phyloP scores from a whole-genome alignment of 2,888 invertebrate species.

The Mayetiola destructor region DNA sequence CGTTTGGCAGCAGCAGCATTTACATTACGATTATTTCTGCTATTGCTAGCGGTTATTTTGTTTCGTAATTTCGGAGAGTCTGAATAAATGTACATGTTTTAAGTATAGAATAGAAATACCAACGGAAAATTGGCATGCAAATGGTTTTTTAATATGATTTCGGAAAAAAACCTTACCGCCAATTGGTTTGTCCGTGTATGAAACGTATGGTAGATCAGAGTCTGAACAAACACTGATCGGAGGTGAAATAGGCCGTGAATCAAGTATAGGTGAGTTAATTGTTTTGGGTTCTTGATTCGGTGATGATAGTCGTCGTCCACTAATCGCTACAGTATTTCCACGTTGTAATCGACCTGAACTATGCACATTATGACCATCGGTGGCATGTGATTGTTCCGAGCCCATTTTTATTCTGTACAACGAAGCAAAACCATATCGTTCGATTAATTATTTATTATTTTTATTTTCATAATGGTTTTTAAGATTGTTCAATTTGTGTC shows the following conservation, averaged over 20 bases:
- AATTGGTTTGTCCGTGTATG: conserved; percentile 79
- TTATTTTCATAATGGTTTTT: too few species aligned
- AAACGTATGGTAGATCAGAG: conserved; percentile 79
- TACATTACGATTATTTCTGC: conserved; percentile 9
- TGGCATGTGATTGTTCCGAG: conserved; percentile 38
- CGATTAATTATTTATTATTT: neutral
- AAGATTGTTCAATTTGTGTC: too few species aligned
- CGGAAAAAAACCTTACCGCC: conserved; percentile 42
- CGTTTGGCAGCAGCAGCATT: neutral
- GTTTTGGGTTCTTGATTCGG: conserved; percentile 25
- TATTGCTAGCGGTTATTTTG: conserved; percentile 29
- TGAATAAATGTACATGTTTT: conserved; percentile 24
- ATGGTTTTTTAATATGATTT: neutral
- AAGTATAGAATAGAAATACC: neutral
- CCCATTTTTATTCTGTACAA: conserved; percentile 44
- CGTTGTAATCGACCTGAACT: conserved; percentile 35
- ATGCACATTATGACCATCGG: neutral
- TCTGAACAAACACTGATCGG: conserved; percentile 81
- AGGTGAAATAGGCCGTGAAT: conserved; percentile 54
- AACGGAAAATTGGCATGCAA: conserved; percentile 14
- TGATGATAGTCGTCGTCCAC: conserved; percentile 29
- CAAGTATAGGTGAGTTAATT: conserved; percentile 23
- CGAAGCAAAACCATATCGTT: neutral
- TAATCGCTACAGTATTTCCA: conserved; percentile 38
- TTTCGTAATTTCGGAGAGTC: conserved; percentile 72